Conservation (phyloP, 2,888 invertebrate genomes). For the Cryptops parisi region DNA sequence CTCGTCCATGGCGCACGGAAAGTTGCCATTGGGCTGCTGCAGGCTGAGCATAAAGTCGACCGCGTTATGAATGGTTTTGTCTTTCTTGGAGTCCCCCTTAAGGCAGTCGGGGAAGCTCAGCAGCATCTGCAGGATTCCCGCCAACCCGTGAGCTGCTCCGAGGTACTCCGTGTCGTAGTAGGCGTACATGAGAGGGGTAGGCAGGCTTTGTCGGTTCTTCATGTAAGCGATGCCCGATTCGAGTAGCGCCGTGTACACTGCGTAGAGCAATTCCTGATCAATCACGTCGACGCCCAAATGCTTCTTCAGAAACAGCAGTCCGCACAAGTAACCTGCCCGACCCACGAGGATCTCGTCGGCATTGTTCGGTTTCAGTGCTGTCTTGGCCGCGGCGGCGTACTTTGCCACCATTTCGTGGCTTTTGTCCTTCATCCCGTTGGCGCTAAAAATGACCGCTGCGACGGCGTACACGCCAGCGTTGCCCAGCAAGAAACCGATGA, state of each 20-base stretch:
- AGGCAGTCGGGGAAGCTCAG: conserved; percentile 45
- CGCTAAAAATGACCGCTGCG: conserved; percentile 29
- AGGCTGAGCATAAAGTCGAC: conserved; percentile 46
- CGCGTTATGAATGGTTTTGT: conserved; percentile 42
- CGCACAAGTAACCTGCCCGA: conserved; percentile 64
- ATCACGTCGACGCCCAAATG: conserved; percentile 26
- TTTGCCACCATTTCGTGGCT: neutral
- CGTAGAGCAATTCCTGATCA: conserved; percentile 37
- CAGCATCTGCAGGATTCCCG: conserved; percentile 49
- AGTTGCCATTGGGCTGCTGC: conserved; percentile 57
- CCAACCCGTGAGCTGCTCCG: conserved; percentile 46
- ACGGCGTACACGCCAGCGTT: conserved; percentile 61
- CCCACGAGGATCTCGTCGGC: conserved; percentile 78
- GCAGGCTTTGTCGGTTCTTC: conserved; percentile 38
- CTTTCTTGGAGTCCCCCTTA: conserved; percentile 38
- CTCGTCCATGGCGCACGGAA: conserved; percentile 60
- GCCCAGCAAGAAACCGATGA: conserved; percentile 60
- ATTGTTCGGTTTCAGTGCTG: conserved; percentile 29
- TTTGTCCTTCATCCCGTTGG: conserved; percentile 31
- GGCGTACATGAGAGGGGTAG: conserved; percentile 60
- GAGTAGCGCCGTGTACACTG: conserved; percentile 52
- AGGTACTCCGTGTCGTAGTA: conserved; percentile 59
- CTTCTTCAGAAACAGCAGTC: conserved; percentile 50
- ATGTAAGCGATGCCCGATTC: conserved; percentile 56
- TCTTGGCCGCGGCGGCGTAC: neutral